phyloP scores from a whole-genome alignment of 2,113 vertebrate genomes.

The Lichenostomus cassidix region DNA sequence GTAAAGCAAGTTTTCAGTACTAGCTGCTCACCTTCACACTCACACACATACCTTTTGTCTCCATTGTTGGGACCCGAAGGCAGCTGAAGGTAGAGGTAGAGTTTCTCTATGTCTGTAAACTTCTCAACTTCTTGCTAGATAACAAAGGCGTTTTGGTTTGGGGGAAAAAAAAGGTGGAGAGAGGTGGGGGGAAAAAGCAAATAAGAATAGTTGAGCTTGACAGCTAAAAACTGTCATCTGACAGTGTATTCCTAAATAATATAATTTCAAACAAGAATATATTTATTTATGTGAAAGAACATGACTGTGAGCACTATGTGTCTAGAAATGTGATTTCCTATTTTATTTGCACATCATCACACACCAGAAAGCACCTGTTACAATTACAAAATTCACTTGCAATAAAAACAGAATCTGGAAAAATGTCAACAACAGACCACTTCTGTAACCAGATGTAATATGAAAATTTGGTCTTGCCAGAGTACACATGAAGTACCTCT shows the following conservation, averaged over 20 bases:
- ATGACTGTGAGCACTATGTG: neutral
- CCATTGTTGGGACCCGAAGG: conserved; percentile 93
- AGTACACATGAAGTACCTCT: neutral
- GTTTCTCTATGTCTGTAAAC: conserved; percentile 99
- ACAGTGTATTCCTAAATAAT: neutral
- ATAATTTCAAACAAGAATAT: neutral
- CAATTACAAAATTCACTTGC: neutral
- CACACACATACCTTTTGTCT: conserved; percentile 89
- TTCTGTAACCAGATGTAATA: neutral
- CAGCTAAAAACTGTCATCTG: neutral
- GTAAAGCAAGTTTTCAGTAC: neutral
- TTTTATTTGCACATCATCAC: neutral
- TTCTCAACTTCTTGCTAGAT: conserved; percentile 99
- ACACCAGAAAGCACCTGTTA: neutral
- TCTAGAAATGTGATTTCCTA: neutral
- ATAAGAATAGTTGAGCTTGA: neutral
- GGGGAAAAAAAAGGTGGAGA: neutral
- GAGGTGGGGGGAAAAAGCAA: neutral
- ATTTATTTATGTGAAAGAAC: neutral
- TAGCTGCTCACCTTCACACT: neutral
- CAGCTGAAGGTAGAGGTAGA: conserved; percentile 99
- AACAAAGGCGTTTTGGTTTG: conserved; percentile 32
- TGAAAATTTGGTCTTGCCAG: neutral
- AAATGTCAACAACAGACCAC: neutral
- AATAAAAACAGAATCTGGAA: neutral